phyloP scores from a whole-genome alignment of 1,140 invertebrate genomes.

The Rhagoletis pomonella region DNA sequence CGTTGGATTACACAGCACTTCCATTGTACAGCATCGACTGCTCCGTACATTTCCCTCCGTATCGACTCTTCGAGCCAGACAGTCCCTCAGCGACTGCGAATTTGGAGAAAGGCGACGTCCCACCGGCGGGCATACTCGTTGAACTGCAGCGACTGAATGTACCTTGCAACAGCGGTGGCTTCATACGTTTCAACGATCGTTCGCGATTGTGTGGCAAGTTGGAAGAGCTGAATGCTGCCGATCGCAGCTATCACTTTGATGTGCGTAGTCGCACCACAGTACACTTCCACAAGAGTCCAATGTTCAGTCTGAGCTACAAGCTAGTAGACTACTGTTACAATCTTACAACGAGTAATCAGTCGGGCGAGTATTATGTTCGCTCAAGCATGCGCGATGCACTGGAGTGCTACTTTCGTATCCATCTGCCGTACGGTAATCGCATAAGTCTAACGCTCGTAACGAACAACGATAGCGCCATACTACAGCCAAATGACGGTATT shows the following conservation, averaged over 20 bases:
- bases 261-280: constrained; percentile 72
- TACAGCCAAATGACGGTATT: constrained; percentile 25
- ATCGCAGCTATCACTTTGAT: constrained; percentile 77
- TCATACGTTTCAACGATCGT: constrained; percentile 75
- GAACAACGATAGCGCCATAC: constrained; percentile 57
- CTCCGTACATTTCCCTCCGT: constrained; percentile 72
- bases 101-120: constrained; percentile 32
- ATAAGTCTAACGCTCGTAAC: constrained; percentile 76
- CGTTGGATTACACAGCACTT: constrained; percentile 66
- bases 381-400: constrained; percentile 63
- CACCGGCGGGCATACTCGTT: constrained; percentile 76
- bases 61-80: constrained; percentile 56
- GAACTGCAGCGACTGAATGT: constrained; percentile 79
- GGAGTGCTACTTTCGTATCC: constrained; percentile 79
- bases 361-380: constrained; percentile 56
- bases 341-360: constrained; percentile 72
- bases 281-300: constrained; percentile 77
- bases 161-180: constrained; percentile 77
- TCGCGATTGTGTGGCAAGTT: constrained; percentile 78
- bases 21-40: constrained; percentile 68
- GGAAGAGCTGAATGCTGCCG: constrained; percentile 77
- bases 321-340: constrained; percentile 81
- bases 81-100: constrained; percentile 57
- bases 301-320: constrained; percentile 78
- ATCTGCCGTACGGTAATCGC: constrained; percentile 79